Base-by-base conservation (phyloP, 1,140 invertebrate species). In the Orchestia grillus region DNA sequence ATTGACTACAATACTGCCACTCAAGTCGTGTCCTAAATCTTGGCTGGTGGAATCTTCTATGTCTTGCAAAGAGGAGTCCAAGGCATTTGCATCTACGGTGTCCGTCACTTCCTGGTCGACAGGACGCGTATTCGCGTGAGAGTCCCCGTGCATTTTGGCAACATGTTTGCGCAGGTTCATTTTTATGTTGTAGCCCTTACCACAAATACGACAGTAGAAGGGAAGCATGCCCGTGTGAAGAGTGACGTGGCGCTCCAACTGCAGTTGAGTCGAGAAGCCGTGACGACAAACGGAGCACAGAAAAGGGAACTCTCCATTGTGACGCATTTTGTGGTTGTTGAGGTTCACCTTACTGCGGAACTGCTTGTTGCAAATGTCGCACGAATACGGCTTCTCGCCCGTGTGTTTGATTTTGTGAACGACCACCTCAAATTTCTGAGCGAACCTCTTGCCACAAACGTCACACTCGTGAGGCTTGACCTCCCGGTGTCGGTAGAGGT, bases 271-370 rank as follows among this genome's bases (percentile, higher is more conserved):
- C 36, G 97, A 96, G 57, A 98, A 98, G 0, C 97, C 97, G 96
- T 98, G 98, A 45, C 97, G 95, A 95, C 97, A 97, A 28, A 97
- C 87, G 41, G 96, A 96, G 92, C 97, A 97, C 45, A 96, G 44
- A 96, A 96, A 97, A 4, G 97, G 97, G 96, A 97, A 97, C 96
- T 98, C 97, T 0, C 98, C 98, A 16, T 98, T 98, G 97, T 98
- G 98, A 6, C 98, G 96, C 97, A 97, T 96, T 88, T 96, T 96
- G 53, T 96, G 96, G 53, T 97, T 96, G 43, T 96, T 95, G 40
- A 97, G 96, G 47, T 96, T 96, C 15, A 96, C 96, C 91, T 96
- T 96, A 91, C 96, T 96, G n/a, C 96, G 91, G 96, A 97, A 97
- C 0, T 95, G 96, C 62, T 96, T 96, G 41, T 90, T 95, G 87